Conservation (phyloP, 2,797 vertebrate genomes). For the Melanotaenia trifasciata region DNA sequence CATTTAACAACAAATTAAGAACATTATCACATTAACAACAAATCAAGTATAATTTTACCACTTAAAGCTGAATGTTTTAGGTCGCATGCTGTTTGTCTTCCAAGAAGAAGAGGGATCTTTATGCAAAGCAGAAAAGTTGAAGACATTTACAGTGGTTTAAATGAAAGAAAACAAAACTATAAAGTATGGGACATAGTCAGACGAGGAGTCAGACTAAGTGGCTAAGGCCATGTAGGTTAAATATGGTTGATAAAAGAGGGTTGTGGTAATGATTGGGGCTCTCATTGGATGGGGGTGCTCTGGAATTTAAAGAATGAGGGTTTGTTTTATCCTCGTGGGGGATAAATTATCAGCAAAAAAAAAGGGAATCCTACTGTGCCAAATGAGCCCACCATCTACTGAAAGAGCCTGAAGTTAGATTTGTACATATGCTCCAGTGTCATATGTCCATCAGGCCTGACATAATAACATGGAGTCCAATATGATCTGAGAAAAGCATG, state of each 20-base stretch:
- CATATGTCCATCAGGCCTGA: not conserved
- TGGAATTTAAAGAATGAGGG: conserved; percentile 79
- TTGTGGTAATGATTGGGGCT: conserved; percentile 53
- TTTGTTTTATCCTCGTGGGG: conserved; percentile 65
- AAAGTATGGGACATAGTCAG: not conserved
- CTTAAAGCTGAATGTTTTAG: not conserved
- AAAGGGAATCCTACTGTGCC: conserved; percentile 44
- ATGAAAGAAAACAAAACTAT: conserved; percentile 14
- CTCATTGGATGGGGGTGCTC: conserved; percentile 50
- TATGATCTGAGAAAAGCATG: not conserved
- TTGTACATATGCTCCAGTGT: not conserved
- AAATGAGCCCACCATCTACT: conserved; percentile 22
- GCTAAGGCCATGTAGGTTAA: conserved; percentile 25
- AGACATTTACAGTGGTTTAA: conserved; percentile 6
- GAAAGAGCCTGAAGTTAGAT: conserved; percentile 9
- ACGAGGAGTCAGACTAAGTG: not conserved
- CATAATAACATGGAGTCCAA: not conserved
- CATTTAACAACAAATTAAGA: conserved; percentile 7
- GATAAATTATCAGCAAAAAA: conserved; percentile 69
- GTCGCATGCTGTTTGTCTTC: not conserved
- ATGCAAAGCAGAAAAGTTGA: not conserved
- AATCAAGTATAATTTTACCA: not conserved
- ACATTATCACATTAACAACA: conserved; percentile 13
- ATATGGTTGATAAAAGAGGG: conserved; percentile 44
- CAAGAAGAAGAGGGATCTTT: not conserved